A percentile compares a stretch with the other conserved stretches of the same genome.
phyloP scores from a whole-genome alignment of 2,888 invertebrate genomes.

The Caenorhabditis drosophilae region DNA sequence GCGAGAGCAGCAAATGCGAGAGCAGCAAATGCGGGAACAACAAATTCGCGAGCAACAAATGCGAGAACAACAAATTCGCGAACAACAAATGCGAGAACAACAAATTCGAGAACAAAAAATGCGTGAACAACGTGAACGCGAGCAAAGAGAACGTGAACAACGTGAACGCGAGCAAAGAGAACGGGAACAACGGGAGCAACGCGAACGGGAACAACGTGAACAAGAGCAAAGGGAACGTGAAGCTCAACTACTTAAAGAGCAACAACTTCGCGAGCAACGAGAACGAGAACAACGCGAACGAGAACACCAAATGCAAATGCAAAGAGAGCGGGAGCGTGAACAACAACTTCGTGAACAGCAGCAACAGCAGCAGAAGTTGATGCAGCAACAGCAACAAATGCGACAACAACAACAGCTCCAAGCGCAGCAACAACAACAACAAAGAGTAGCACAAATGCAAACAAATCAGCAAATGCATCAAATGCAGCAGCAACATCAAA shows the following conservation, averaged over 20 bases:
- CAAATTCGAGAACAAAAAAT: constrained; percentile 5
- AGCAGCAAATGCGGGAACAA: neutral
- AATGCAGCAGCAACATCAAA: neutral
- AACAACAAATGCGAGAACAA: neutral
- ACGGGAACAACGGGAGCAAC: constrained; percentile 3
- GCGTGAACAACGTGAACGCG: neutral
- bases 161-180: neutral
- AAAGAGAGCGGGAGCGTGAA: neutral
- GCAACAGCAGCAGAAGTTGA: too few relatives aligned
- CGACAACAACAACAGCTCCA: constrained; percentile 9
- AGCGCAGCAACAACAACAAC: constrained; percentile 4
- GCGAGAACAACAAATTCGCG: constrained; percentile 3
- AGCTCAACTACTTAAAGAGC: neutral
- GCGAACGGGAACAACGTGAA: constrained; percentile 10
- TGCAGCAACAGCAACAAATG: constrained; percentile 13
- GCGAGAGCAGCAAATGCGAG: constrained; percentile 8
- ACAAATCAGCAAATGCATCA: constrained; percentile 3
- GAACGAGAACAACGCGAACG: constrained; percentile 13
- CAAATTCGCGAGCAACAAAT: neutral
- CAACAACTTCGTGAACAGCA: neutral
- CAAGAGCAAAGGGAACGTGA: constrained; percentile 1
- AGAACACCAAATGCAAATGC: too few relatives aligned
- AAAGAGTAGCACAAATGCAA: neutral
- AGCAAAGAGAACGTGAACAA: neutral
- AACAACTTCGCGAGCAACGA: neutral